Evolutionary conservation across 2,888 invertebrate species (phyloP).

Genomic region (Drosophila sordidula): DNA sequence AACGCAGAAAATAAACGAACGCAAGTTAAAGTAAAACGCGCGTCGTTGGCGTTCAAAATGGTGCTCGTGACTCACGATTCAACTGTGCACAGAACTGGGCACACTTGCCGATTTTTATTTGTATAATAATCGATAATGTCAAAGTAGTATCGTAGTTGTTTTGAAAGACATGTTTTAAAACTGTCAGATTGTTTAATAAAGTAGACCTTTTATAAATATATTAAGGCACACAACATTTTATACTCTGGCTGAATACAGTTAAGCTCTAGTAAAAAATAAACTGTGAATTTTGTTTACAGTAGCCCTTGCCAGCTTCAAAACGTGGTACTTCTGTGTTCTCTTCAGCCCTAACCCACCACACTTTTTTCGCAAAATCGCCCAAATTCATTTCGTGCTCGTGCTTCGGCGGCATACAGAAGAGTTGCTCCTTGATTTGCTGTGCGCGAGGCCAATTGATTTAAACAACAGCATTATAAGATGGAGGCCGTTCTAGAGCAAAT

Average conservation of each 20-base stretch:
- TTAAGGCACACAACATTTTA: not conserved
- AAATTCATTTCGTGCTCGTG: conserved; percentile 24
- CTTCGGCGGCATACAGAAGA: conserved; percentile 38
- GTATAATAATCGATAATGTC: not conserved
- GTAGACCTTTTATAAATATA: not conserved
- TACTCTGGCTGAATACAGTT: not conserved
- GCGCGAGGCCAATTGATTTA: conserved; percentile 5
- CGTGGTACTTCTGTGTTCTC: conserved; percentile 25
- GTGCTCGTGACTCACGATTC: conserved; percentile 34
- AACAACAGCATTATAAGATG: conserved; percentile 38
- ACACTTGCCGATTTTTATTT: conserved; percentile 23
- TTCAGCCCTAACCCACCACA: conserved; percentile 32
- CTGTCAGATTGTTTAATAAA: not conserved
- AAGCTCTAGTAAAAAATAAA: not conserved
- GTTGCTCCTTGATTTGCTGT: conserved; percentile 19
- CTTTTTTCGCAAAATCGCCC: conserved; percentile 34
- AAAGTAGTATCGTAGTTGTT: conserved; percentile 1
- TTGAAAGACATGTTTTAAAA: not conserved
- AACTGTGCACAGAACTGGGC: conserved; percentile 13
- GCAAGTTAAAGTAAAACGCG: conserved; percentile 37
- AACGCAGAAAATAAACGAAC: conserved; percentile 26
- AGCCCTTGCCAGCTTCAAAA: conserved; percentile 43
- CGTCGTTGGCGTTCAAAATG: conserved; percentile 52
- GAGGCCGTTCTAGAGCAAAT: conserved; percentile 87
- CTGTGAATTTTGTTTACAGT: not conserved